Conservation (phyloP, 2,113 vertebrate genomes). For the Oncorhynchus clarkii region DNA sequence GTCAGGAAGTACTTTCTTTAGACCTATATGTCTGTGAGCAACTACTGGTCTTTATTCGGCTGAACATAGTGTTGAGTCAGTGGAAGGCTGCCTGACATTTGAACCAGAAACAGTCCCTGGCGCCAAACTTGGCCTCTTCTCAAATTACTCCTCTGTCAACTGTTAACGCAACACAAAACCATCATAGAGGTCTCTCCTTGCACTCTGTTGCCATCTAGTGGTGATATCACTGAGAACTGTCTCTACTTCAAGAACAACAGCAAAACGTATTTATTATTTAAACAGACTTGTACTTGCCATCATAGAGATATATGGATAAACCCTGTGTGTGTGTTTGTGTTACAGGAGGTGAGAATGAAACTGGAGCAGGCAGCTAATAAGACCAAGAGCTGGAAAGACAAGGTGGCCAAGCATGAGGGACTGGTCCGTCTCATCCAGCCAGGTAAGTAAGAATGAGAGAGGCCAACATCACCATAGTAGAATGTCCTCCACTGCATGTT, state of each 20-base stretch:
- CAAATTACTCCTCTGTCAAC: not conserved
- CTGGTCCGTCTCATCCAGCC: conserved; percentile 91
- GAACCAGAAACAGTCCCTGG: not conserved
- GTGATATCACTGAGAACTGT: not conserved
- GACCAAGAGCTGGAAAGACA: conserved; percentile 93
- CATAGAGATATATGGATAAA: not conserved
- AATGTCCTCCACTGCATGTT: not conserved
- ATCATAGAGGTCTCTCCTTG: not conserved
- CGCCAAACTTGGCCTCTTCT: not conserved
- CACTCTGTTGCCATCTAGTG: not conserved
- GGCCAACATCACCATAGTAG: not conserved
- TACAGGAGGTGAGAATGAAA: conserved; percentile 85
- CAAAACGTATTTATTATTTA: too few species aligned
- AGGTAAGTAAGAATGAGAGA: conserved; percentile 66
- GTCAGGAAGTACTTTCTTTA: too few species aligned
- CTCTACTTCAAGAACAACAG: not conserved
- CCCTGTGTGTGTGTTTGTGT: conserved; percentile 10
- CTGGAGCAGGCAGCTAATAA: conserved; percentile 83
- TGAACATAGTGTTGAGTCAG: not conserved
- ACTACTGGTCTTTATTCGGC: not conserved
- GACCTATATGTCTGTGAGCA: too few species aligned
- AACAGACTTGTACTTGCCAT: too few species aligned
- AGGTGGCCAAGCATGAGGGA: conserved; percentile 90
- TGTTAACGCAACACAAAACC: not conserved
- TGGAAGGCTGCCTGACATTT: not conserved